These are phyloP conservation scores for Knipowitschia caucasica DNA, from an alignment of 2,797 vertebrate species.

Conservation along the genomic window DNA sequence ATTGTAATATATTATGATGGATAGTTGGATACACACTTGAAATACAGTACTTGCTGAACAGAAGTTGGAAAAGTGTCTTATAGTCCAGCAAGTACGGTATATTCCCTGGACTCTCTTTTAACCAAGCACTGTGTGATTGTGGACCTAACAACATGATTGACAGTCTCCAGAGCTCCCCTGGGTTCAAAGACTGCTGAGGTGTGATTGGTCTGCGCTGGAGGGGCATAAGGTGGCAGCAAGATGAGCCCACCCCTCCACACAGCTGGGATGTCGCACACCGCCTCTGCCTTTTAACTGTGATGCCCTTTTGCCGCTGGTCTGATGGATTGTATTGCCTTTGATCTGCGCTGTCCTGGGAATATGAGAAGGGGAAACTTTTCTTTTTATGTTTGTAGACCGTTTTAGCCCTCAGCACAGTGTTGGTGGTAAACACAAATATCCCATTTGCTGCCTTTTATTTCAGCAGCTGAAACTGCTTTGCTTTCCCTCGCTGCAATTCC, in stretches of 20 bases:
- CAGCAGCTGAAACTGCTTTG: conserved; percentile 39
- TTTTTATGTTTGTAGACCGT: conserved; percentile 22
- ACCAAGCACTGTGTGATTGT: not conserved
- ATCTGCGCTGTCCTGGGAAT: conserved; percentile 27
- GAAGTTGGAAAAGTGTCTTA: too few species aligned
- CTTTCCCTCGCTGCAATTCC: conserved; percentile 19
- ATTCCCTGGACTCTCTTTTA: not conserved
- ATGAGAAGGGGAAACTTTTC: conserved; percentile 26
- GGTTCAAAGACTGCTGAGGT: conserved; percentile 32
- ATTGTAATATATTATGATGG: too few species aligned
- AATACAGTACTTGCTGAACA: not conserved
- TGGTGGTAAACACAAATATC: conserved; percentile 62
- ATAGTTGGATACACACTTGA: too few species aligned
- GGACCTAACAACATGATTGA: conserved; percentile 34
- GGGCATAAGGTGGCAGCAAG: conserved; percentile 6
- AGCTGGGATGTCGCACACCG: conserved; percentile 34
- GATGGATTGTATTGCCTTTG: conserved; percentile 29
- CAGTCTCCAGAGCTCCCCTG: conserved; percentile 29
- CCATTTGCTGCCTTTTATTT: conserved; percentile 53
- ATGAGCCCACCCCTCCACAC: conserved; percentile 13
- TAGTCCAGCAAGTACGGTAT: not conserved
- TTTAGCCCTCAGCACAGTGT: conserved; percentile 44
- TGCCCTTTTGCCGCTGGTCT: conserved; percentile 13
- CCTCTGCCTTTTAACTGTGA: conserved; percentile 29
- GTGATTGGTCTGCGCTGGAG: conserved; percentile 18